Base-by-base conservation (phyloP, 1,140 invertebrate genomes). In the Octopus bimaculoides region DNA sequence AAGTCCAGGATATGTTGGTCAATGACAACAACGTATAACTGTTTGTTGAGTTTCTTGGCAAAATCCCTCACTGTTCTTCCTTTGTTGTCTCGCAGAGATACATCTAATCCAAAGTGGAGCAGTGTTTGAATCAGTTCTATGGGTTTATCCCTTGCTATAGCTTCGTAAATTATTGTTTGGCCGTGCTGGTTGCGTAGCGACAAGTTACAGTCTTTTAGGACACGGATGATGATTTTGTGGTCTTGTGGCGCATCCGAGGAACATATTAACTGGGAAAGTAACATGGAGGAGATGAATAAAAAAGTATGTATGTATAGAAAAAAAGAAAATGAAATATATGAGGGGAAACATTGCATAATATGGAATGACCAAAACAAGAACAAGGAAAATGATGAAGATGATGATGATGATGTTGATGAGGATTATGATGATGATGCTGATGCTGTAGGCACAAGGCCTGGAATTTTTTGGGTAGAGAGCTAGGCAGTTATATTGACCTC, bases 101-200 rank as follows among this genome's bases (percentile, higher is more conserved):
- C 53, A 54, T 85, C 81, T 20, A 81, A 82, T 17, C 83, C 84
- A 77, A 81, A 82, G 4, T 77, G 55, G 75, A 86, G 81, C 73
- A 85, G 77, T 56, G 79, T 75, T 61, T 81, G 78, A 26, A 86
- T 74, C 10, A 81, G 82, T 41, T 75, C 79, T 41, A 82, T 78
- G 54, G 84, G 75, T 41, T 83, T 74, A 73, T 84, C 77, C 26
- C 81, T 75, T n/a, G 71, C 61, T 8, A 86, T 81, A 5, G 83
- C 84, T 55, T 81, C 81, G 78, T 85, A 84, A 14, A 86, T 80
- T 54, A 86, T 83, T n/a, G 83, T 85, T 71, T 85, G 85, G 6
- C 85, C 85, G 4, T 81, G 75, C 5, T 56, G 71, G 66, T 86
- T 85, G 10, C 85, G 71, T 20, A 83, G 81, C 10, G 79, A 76